Conservation (phyloP, 2,797 vertebrate species). For the Sebastes trivittatus region DNA sequence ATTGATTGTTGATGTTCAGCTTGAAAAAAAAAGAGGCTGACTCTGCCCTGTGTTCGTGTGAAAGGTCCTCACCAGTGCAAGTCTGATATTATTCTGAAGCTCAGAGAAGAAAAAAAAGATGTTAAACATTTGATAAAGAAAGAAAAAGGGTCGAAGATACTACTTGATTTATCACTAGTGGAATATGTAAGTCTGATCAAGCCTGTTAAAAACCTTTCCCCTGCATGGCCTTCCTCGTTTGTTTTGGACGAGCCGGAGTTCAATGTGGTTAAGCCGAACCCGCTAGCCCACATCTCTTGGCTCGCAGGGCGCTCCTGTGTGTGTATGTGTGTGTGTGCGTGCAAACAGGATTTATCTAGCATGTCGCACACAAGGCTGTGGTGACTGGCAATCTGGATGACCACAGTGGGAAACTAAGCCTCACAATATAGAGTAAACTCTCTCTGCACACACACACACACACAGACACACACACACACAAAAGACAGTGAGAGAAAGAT, state of each 20-base stretch:
- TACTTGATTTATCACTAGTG: slow-evolving; percentile 12
- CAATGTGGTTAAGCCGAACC: slow-evolving; percentile 79
- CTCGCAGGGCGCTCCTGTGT: slow-evolving; percentile 36
- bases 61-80: background rate
- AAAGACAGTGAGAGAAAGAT: slow-evolving; percentile 49
- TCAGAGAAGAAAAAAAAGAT: background rate
- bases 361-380: slow-evolving; percentile 70
- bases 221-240: slow-evolving; percentile 47
- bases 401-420: slow-evolving; percentile 75
- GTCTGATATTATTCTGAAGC: background rate
- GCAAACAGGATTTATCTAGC: slow-evolving; percentile 78
- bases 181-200: slow-evolving; percentile 52
- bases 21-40: background rate
- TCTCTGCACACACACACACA: background rate
- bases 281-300: slow-evolving; percentile 77
- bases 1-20: slow-evolving; percentile 42
- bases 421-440: slow-evolving; percentile 59
- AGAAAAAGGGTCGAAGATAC: slow-evolving; percentile 8
- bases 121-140: background rate
- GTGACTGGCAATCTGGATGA: slow-evolving; percentile 74
- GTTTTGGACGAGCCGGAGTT: slow-evolving; percentile 73
- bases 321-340: slow-evolving; percentile 22
- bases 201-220: slow-evolving; percentile 36
- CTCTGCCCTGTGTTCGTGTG: background rate
- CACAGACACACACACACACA: slow-evolving; percentile 14